phyloP scores from a whole-genome alignment of 1,140 invertebrate genomes.

The Oreohelix idahoensis region DNA sequence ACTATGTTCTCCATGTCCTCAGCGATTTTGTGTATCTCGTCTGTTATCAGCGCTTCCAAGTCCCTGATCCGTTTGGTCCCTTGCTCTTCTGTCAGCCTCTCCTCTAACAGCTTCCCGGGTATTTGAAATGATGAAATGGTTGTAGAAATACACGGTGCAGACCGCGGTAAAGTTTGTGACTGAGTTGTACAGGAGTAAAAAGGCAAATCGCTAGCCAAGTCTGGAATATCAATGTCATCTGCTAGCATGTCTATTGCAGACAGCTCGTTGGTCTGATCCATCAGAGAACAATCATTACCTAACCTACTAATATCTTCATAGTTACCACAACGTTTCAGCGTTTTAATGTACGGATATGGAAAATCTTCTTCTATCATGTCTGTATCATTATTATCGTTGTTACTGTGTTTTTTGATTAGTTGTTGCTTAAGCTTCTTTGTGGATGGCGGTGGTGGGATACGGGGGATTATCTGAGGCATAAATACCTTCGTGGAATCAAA shows the following conservation, averaged over 20 bases:
- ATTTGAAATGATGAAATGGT: not conserved
- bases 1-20: constrained; percentile 50
- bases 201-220: not conserved
- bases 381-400: constrained; percentile 30
- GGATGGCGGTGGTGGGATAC: constrained; percentile 9
- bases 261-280: not conserved
- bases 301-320: constrained; percentile 67
- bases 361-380: not conserved
- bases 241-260: too few species aligned
- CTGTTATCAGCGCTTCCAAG: constrained; percentile 41
- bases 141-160: not conserved
- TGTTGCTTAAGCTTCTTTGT: constrained; percentile 4
- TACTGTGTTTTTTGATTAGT: constrained; percentile 2
- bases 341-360: constrained; percentile 11
- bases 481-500: not conserved
- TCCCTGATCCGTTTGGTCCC: not conserved
- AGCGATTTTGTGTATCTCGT: constrained; percentile 48
- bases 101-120: not conserved
- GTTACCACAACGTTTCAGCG: constrained; percentile 58
- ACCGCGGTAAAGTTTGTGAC: not conserved
- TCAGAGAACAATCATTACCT: constrained; percentile 10
- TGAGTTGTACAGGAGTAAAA: constrained; percentile 42
- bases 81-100: not conserved
- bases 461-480: not conserved
- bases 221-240: not conserved